Evolutionary conservation across 2,888 invertebrate genomes (phyloP).

Genomic region (Microchrysa polita): DNA sequence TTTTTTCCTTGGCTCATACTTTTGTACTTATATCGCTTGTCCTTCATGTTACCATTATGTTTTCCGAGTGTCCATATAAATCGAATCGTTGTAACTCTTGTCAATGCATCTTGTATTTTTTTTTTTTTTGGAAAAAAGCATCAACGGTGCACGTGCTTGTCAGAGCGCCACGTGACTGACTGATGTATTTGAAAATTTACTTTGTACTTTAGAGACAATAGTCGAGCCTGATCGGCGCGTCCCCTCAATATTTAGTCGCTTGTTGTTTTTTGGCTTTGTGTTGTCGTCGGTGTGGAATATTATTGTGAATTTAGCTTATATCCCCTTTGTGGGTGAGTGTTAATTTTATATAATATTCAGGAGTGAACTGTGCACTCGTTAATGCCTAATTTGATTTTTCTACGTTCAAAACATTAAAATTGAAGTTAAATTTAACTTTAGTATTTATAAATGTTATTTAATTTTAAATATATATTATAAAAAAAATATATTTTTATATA

Average conservation of each 20-base stretch:
- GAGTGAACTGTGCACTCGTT: constrained; percentile 44
- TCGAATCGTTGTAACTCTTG: constrained; percentile 41
- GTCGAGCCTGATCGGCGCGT: constrained; percentile 24
- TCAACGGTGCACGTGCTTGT: constrained; percentile 49
- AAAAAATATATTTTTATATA: too few relatives aligned
- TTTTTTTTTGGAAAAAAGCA: constrained; percentile 40
- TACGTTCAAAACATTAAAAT: too few relatives aligned
- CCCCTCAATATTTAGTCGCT: background rate
- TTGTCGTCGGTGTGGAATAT: background rate
- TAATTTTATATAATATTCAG: constrained; percentile 45
- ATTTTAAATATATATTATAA: too few relatives aligned
- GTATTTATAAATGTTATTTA: too few relatives aligned
- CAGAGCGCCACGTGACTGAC: constrained; percentile 46
- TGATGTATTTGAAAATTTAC: constrained; percentile 48
- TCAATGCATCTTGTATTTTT: constrained; percentile 48
- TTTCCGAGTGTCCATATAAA: constrained; percentile 28
- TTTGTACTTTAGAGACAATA: constrained; percentile 37
- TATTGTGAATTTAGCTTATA: background rate
- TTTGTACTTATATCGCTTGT: constrained; percentile 25
- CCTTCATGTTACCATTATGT: constrained; percentile 12
- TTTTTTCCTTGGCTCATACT: too few relatives aligned
- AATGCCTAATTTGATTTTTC: constrained; percentile 43
- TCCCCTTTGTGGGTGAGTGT: constrained; percentile 37
- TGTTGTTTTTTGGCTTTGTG: constrained; percentile 16
- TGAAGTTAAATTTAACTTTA: too few relatives aligned